These are phyloP conservation scores for Ischnus inquisitorius DNA, from an alignment of 2,888 invertebrate species.

Conservation along the genomic window DNA sequence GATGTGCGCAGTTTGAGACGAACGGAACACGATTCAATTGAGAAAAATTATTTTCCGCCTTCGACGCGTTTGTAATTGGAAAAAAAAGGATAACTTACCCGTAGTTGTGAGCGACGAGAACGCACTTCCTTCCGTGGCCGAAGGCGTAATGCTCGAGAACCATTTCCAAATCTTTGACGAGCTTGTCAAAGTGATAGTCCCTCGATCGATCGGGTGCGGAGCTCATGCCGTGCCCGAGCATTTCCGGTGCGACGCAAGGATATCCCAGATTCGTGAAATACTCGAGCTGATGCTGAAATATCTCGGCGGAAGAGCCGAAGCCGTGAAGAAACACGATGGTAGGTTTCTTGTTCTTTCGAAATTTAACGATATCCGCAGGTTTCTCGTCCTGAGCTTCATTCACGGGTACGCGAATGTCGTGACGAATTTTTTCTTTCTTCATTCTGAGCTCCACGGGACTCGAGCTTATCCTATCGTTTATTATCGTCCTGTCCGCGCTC, in stretches of 20 bases:
- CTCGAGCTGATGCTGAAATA: constrained; percentile 88
- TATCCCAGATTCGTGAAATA: constrained; percentile 88
- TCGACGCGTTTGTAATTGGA: no score
- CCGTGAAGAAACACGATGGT: constrained; percentile 89
- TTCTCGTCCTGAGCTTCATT: constrained; percentile 41
- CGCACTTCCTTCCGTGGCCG: constrained; percentile 86
- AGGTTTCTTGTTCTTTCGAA: constrained; percentile 85
- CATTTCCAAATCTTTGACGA: constrained; percentile 87
- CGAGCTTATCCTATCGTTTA: constrained; percentile 43
- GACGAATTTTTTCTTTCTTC: constrained; percentile 72
- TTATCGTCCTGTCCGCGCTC: constrained; percentile 13
- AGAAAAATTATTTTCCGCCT: not conserved
- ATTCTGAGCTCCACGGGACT: constrained; percentile 74
- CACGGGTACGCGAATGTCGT: constrained; percentile 59
- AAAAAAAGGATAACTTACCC: constrained; percentile 85
- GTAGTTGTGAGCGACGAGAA: constrained; percentile 90
- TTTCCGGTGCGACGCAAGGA: constrained; percentile 89
- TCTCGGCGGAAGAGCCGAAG: constrained; percentile 89
- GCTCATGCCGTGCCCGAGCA: constrained; percentile 90
- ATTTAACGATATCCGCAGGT: constrained; percentile 72
- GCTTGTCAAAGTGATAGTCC: constrained; percentile 88
- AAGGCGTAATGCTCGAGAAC: constrained; percentile 89
- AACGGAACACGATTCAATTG: constrained; percentile 5
- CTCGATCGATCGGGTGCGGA: constrained; percentile 87
- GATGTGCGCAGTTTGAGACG: not conserved